Evolutionary conservation across 1,140 invertebrate genomes (phyloP), one percentile per base, ranked within the genome.

Genomic region (Mactra quadrangularis): DNA sequence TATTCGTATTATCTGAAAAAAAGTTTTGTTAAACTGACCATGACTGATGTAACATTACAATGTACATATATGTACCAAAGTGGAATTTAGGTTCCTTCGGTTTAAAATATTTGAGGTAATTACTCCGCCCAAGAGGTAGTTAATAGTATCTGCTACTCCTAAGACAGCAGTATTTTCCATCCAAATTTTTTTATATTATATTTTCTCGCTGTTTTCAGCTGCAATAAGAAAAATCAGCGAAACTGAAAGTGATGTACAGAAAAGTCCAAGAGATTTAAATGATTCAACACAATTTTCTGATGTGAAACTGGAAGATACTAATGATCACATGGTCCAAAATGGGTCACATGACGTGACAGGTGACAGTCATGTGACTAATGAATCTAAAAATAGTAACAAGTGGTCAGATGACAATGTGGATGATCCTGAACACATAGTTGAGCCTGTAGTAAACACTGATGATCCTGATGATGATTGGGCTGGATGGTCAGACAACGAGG

Each of bases 401-500:
- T 50, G 38, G 35, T 35, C 29, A n/a, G 50, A 57, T 55, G 29
- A 57, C 13, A 41, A 55, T 2, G 41, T 25, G 33, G n/a, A 53
- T 31, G 13, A 77, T 33, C n/a, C 0, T 3, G 31, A 71, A 19
- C 31, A 7, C 27, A n/a, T 7, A 27, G 33, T 15, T 7, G 71
- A 1, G 3, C 53, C 22, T 9, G 53, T 1, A 22, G 31, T 53
- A 19, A 33, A 7, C 27, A n/a, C 1, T 4, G 33, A 17, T 7
- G 71, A 1, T 1, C 53, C 22, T 9, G 53, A 0, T 6, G 38
- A 17, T 77, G 41, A 68, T 41, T 78, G 62, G 75, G 53, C 75
- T 3, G 75, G 25, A 35, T 66, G 75, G 75, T 45, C 38, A 53
- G 75, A 68, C 1, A 31, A 33, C 15, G 59, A 22, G 19, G 50